phyloP scores from a whole-genome alignment of 2,113 vertebrate species.

The Ammodramus savannarum region DNA sequence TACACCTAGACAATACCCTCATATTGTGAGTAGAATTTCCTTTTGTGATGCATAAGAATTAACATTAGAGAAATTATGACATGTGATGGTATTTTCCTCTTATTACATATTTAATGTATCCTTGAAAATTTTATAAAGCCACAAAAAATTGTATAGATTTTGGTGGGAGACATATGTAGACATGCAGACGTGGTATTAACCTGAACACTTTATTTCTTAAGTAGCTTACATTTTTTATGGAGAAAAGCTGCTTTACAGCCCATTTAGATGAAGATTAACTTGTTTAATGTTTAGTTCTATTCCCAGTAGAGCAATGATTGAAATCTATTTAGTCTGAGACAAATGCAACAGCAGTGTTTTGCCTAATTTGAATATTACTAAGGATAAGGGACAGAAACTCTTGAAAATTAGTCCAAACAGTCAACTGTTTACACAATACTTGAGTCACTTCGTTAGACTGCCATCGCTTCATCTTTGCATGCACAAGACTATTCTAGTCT shows the following conservation, averaged over 20 bases:
- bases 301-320: neutral
- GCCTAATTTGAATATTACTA: slow-evolving; percentile 21
- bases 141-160: neutral
- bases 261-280: slow-evolving; percentile 55
- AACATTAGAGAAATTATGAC: neutral
- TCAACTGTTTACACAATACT: neutral
- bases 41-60: neutral
- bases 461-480: neutral
- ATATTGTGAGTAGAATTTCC: neutral
- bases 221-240: slow-evolving; percentile 39
- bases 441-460: neutral
- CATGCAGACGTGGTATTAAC: neutral
- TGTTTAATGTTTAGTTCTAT: slow-evolving; percentile 37
- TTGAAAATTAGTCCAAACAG: neutral
- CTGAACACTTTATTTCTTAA: slow-evolving; percentile 20
- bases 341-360: neutral
- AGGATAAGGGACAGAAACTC: neutral
- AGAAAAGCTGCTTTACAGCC: slow-evolving; percentile 47
- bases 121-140: neutral
- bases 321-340: slow-evolving; percentile 22
- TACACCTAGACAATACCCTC: neutral
- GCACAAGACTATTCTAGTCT: neutral
- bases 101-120: neutral
- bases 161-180: neutral
- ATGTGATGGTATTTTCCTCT: neutral